Percentiles rank a stretch among this genome's conserved stretches.
Evolutionary conservation across 2,888 invertebrate genomes (phyloP).

Genomic region (Macrosoma leucophasiata): DNA sequence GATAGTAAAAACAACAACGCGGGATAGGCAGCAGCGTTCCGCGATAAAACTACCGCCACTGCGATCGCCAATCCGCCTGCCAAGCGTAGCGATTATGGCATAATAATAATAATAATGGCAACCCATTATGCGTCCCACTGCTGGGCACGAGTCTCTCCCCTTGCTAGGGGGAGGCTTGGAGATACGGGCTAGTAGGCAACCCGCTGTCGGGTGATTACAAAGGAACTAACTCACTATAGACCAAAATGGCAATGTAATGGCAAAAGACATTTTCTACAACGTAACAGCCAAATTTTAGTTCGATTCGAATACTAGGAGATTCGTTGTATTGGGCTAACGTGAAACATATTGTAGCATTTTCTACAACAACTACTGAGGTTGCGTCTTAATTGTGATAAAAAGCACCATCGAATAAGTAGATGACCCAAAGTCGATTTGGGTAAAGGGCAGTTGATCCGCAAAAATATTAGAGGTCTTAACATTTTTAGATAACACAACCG

Average conservation of each 20-base stretch:
- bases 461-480: slow-evolving; percentile 31
- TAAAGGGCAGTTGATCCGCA: slow-evolving; percentile 20
- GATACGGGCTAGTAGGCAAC: no score
- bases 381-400: slow-evolving; percentile 27
- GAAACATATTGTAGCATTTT: slow-evolving; percentile 29
- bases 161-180: no score
- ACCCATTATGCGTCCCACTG: no score
- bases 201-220: no score
- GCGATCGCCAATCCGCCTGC: no score
- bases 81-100: no score
- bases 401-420: slow-evolving; percentile 31
- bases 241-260: slow-evolving; percentile 74
- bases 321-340: slow-evolving; percentile 34
- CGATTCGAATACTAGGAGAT: slow-evolving; percentile 40
- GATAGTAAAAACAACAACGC: no score
- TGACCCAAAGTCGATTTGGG: slow-evolving; percentile 23
- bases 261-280: slow-evolving; percentile 60
- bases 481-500: slow-evolving; percentile 32
- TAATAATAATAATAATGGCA: no score
- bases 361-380: slow-evolving; percentile 11
- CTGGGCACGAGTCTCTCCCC: no score
- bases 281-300: slow-evolving; percentile 55
- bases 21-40: no score
- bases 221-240: slow-evolving; percentile 72
- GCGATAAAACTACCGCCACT: no score